A percentile compares a stretch with the other conserved stretches of the same genome.
These are phyloP conservation scores for Subanguina moxae DNA, from an alignment of 1,140 invertebrate genomes.

Conservation along the genomic window DNA sequence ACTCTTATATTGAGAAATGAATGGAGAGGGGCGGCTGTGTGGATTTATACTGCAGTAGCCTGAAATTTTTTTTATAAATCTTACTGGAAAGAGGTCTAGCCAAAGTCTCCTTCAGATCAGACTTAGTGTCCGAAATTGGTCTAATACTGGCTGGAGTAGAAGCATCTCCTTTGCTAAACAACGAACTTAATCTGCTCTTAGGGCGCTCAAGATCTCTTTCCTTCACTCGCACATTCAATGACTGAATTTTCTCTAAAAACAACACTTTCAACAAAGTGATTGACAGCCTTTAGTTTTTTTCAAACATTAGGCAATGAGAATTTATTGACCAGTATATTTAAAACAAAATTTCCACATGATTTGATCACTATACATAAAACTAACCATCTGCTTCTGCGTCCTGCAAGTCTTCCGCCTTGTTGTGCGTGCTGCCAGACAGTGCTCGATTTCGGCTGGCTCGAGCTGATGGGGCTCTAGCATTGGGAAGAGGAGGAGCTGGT, in stretches of 20 bases:
- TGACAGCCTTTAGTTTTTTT: too few species aligned
- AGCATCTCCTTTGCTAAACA: constrained; percentile 10
- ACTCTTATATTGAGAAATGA: too few species aligned
- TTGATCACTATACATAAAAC: too few species aligned
- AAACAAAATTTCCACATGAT: too few species aligned
- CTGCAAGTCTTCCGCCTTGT: neutral
- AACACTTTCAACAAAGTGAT: too few species aligned
- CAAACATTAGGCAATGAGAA: too few species aligned
- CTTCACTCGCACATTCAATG: constrained; percentile 22
- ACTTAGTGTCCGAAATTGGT: constrained; percentile 1
- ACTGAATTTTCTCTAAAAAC: neutral
- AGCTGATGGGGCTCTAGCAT: neutral
- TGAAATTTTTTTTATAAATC: neutral
- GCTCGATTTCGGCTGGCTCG: constrained; percentile 1
- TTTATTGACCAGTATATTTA: too few species aligned
- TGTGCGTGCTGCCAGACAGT: neutral
- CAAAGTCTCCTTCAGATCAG: constrained; percentile 22
- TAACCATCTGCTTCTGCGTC: too few species aligned
- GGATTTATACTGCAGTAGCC: neutral
- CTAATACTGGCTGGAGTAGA: neutral
- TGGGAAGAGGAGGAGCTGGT: neutral
- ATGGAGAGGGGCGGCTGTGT: too few species aligned
- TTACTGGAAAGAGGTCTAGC: constrained; percentile 22
- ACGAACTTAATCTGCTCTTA: constrained; percentile 11
- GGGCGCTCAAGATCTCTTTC: constrained; percentile 18